Conservation (phyloP, 2,888 invertebrate species). For the Linnaemya tessellans region DNA sequence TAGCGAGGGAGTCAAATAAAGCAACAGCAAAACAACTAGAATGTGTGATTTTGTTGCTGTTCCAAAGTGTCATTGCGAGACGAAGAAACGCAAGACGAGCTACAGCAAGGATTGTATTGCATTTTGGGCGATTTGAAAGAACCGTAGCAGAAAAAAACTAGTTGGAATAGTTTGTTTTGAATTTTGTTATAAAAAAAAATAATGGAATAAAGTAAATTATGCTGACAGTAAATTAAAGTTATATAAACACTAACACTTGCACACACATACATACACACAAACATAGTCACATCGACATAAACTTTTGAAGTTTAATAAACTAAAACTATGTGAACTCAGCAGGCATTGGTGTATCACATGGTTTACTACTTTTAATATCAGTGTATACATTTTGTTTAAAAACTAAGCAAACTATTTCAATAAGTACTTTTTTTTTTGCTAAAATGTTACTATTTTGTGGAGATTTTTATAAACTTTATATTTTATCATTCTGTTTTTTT, state of each 20-base stretch:
- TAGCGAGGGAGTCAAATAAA: constrained; percentile 53
- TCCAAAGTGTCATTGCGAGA: constrained; percentile 33
- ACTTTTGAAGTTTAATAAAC: constrained; percentile 53
- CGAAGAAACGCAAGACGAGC: neutral
- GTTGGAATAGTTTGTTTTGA: constrained; percentile 51
- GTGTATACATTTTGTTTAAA: neutral
- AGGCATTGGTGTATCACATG: constrained; percentile 24
- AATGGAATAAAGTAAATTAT: constrained; percentile 57
- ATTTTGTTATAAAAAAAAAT: constrained; percentile 21
- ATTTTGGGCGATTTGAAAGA: constrained; percentile 12
- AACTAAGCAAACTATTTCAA: constrained; percentile 26
- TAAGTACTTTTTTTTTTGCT: neutral
- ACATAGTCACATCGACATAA: constrained; percentile 8
- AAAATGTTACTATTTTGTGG: constrained; percentile 5
- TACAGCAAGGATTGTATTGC: constrained; percentile 33
- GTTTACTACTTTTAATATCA: constrained; percentile 3
- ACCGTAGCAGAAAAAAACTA: constrained; percentile 1
- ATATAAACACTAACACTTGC: constrained; percentile 31
- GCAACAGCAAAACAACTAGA: constrained; percentile 25
- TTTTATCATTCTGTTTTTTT: neutral
- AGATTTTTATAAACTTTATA: constrained; percentile 11
- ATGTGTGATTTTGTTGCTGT: constrained; percentile 24
- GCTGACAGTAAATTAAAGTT: constrained; percentile 62
- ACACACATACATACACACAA: constrained; percentile 4
- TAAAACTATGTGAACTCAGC: constrained; percentile 54